Base-by-base conservation (phyloP, 2,888 invertebrate genomes). In the Capitulum mitella region DNA sequence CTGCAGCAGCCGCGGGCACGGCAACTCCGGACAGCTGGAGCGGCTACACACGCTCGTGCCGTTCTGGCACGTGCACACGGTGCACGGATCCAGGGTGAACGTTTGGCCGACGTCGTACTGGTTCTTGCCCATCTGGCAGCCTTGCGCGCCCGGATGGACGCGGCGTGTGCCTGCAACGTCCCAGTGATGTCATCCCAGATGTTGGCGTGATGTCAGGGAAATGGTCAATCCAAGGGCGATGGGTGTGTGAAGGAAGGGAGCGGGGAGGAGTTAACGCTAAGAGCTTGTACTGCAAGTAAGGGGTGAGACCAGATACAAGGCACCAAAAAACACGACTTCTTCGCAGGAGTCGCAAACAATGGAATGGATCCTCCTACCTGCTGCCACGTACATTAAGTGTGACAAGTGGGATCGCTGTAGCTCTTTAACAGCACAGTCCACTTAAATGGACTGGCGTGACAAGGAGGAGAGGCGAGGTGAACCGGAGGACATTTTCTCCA, bases 1-100 rank as follows among this genome's bases (percentile, higher is more conserved):
- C 78, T 86, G 92, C 82, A 91, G 87, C 43, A 92, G 92, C 0
- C 90, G 88, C 0, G 92, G 90, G 81, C 97, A 97, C 84, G 95
- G 93, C 80, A 97, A 88, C n/a, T 95, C 92, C 0, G 97, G 95
- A 83, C 97, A 97, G 0, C 94, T 92, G 82, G 91, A 89, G 26
- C 94, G 89, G 79, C 89, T 89, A 86, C 96, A 96, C 77, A 93
- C 88, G 0, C 93, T 90, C 8, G 93, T 94, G 74, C 93, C 92
- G 83, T 93, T 92, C 83, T 88, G 85, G 84, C 97, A 97, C 19
- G 89, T 90, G 87, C 97, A 97, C 78, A 90, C 90, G 0, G 96
- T 95, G 86, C 97, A 97, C 26, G 84, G 83, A 80, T 87, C 87
- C 34, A 79, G 75, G 22, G 40, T 58, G 48, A 79, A 78, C 64